Conservation (phyloP, 2,113 vertebrate genomes). For the Semnornis frantzii region DNA sequence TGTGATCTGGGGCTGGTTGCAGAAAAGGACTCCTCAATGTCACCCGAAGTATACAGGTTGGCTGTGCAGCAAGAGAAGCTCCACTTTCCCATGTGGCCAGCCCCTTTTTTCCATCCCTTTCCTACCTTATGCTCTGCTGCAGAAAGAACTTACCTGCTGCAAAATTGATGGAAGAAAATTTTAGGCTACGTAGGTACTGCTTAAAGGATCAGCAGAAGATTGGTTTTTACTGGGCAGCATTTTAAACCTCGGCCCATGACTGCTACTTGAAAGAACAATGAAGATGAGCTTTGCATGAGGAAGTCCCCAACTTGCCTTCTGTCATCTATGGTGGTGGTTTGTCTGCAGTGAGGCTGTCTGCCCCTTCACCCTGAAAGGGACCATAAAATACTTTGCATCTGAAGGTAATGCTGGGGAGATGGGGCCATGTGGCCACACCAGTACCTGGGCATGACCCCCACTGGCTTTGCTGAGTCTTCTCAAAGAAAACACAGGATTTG, state of each 20-base stretch:
- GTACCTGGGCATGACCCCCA: rapidly evolving
- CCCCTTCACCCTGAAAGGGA: not conserved
- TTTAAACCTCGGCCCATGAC: not conserved
- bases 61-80: not conserved
- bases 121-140: not conserved
- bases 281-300: not conserved
- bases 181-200: not conserved
- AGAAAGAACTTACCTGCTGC: not conserved
- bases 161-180: not conserved
- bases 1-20: not conserved
- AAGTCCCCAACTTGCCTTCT: not conserved
- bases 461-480: not conserved
- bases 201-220: not conserved
- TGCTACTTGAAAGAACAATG: not conserved
- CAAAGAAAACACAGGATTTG: not conserved
- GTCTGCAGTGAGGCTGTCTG: not conserved
- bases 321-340: not conserved
- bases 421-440: rapidly evolving
- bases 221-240: not conserved
- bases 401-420: not conserved
- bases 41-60: not conserved
- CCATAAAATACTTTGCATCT: not conserved
- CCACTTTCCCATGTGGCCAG: not conserved
- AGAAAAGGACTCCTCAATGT: not conserved
- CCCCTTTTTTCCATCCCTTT: not conserved